phyloP scores from a whole-genome alignment of 2,113 vertebrate genomes.

The Nycticorax nycticorax region DNA sequence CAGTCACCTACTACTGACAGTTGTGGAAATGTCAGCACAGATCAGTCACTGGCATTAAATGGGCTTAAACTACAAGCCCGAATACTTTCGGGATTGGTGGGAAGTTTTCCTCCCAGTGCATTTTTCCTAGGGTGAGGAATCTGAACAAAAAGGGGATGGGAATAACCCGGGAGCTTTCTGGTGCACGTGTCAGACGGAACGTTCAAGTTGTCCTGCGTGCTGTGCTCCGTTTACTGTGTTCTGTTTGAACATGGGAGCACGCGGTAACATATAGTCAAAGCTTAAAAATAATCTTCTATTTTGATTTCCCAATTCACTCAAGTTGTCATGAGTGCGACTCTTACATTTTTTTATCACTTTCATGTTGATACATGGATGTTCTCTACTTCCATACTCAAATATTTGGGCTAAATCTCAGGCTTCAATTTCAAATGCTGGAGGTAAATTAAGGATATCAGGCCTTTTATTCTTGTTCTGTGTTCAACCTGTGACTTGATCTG shows the following conservation, averaged over 20 bases:
- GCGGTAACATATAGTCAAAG: neutral
- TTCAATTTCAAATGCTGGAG: neutral
- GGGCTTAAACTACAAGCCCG: neutral
- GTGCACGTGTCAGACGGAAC: neutral
- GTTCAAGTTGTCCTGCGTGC: neutral
- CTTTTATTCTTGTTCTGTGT: neutral
- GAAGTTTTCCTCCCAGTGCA: neutral
- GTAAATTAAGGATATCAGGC: neutral
- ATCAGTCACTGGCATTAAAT: neutral
- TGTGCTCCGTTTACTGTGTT: neutral
- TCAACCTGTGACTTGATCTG: slow-evolving; percentile 8
- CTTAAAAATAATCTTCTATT: neutral
- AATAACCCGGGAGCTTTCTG: neutral
- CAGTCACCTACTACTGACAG: neutral
- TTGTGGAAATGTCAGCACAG: neutral
- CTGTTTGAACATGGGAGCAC: neutral
- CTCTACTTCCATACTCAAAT: neutral
- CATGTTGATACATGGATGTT: neutral
- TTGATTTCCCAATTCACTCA: neutral
- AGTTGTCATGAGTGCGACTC: neutral
- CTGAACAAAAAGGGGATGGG: neutral
- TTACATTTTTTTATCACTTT: neutral
- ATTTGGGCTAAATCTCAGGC: neutral
- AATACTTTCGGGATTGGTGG: neutral
- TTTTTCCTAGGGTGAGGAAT: neutral